These are phyloP conservation scores for Podocnemis expansa DNA, from an alignment of 2,113 vertebrate genomes.

Conservation along the genomic window DNA sequence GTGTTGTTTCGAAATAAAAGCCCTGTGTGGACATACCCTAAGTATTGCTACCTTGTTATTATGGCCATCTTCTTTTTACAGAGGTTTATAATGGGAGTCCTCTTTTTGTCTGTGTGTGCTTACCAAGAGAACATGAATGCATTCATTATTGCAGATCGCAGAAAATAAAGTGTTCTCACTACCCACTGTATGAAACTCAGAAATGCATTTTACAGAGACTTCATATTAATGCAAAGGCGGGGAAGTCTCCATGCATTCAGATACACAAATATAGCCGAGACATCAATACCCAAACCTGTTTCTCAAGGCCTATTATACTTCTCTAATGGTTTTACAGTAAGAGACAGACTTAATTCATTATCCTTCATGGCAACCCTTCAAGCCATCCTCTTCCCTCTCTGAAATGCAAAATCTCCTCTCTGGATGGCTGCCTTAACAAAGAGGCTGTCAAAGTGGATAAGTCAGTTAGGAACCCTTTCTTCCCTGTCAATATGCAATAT, in stretches of 20 bases:
- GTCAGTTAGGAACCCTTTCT: conserved; percentile 12
- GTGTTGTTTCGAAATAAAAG: too few species aligned
- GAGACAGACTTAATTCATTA: conserved; percentile 80
- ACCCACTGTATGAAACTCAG: not conserved
- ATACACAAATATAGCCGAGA: not conserved
- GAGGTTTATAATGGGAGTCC: not conserved
- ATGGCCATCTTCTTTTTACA: not conserved
- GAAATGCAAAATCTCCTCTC: conserved; percentile 53
- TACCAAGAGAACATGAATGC: accelerated
- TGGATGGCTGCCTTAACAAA: conserved; percentile 47
- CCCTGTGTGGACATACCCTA: accelerated
- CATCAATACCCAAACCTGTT: conserved; percentile 55
- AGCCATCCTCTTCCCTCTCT: conserved; percentile 70
- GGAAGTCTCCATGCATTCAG: not conserved
- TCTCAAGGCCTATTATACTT: conserved; percentile 74
- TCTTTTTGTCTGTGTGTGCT: not conserved
- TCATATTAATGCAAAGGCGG: not conserved
- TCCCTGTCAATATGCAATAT: conserved; percentile 43
- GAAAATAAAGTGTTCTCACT: not conserved
- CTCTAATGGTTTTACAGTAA: conserved; percentile 77
- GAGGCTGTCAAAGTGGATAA: conserved; percentile 35
- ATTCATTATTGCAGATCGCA: not conserved
- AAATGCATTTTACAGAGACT: not conserved
- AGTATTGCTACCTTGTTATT: too few species aligned
- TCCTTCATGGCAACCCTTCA: conserved; percentile 63